Base-by-base conservation (phyloP, 1,140 invertebrate species). In the Eufriesea mexicana region DNA sequence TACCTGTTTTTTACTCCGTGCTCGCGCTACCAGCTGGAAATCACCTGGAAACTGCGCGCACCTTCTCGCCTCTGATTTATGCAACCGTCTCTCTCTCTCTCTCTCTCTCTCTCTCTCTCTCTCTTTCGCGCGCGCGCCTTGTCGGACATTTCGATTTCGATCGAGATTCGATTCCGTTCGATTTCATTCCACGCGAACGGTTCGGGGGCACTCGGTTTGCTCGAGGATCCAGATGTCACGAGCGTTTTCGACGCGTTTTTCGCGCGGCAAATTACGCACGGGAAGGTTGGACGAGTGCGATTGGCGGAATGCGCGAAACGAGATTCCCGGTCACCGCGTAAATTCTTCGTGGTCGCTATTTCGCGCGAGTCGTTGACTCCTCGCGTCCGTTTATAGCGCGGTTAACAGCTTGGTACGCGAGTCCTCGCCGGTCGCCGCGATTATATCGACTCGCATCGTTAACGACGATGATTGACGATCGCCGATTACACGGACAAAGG, bases 401-500 rank as follows among this genome's bases (percentile, higher is more conserved):
- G n/a, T 25, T 49, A 70, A 70, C n/a, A 47, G 47, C 68, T 20
- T 54, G 18, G 45, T 25, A 10, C 25, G 68, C n/a, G 35, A 45
- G 45, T 28, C 5, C n/a, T 25, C 18, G 16, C 10, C 62, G 64
- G 9, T 66, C 64, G 64, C n/a, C 54, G 51, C 28, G 71, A 42
- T 66, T 75, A 35, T 10, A 67, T 51, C 47, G 61, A 25, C 45
- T 45, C 18, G 20, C 25, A 35, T 79, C 45, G 51, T 51, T 67
- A 57, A 72, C 73, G 68, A 83, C 12, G 59, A 76, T 35, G 62
- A 79, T 83, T 47, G 76, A 59, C 28, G 80, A 62, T 51, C 49
- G 25, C 82, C 82, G 80, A 86, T 87, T 76, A 73, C 82, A 74
- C 57, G 49, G 86, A 88, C 86, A 89, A 89, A 85, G 79, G 72